Base-by-base conservation (phyloP, 1,140 invertebrate species). In the Heliconius hewitsoni region DNA sequence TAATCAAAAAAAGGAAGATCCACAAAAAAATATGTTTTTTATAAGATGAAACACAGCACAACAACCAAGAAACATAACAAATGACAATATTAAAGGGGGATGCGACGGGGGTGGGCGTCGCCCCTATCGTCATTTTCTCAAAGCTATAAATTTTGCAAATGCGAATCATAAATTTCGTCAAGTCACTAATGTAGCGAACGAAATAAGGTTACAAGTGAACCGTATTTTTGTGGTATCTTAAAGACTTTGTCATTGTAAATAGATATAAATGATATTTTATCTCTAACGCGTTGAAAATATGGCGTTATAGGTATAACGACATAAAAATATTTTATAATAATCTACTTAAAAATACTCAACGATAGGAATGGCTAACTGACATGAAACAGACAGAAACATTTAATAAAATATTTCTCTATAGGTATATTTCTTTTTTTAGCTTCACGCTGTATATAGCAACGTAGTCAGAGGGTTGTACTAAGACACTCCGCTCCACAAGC, bases 151-250 rank as follows among this genome's bases (percentile, higher is more conserved):
- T 92, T 88, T 73, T 74, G 81, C 80, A 87, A 92, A 92, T 91
- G 90, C 84, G 84, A 81, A 79, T 84, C 86, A 92, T 92, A 90
- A 92, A 92, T 92, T 87, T 81, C 85, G 84, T 87, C 90, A 86
- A 84, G 83, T 84, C 81, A 84, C 84, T 91, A 90, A 92, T 89
- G 87, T 89, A 89, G 84, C 85, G 88, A 84, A 78, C 52, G 37
- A 74, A 78, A 78, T 78, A 78, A 78, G 77, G 77, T 75, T 80
- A 80, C 78, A 72, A 80, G 16, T 71, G 27, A 77, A 77, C 27
- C 76, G 60, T 72, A 52, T 46, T 77, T 76, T 72, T 77, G 76
- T 50, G 76, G 76, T 77, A 39, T 77, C 60, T 71, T 77, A 71
- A 77, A 77, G 70, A 77, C 46, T n/a, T 76, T 66, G 37, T 76